A percentile compares a stretch with the other conserved stretches of the same genome.
Evolutionary conservation across 2,888 invertebrate genomes (phyloP).

Genomic region (Drosophila glabriapex): DNA sequence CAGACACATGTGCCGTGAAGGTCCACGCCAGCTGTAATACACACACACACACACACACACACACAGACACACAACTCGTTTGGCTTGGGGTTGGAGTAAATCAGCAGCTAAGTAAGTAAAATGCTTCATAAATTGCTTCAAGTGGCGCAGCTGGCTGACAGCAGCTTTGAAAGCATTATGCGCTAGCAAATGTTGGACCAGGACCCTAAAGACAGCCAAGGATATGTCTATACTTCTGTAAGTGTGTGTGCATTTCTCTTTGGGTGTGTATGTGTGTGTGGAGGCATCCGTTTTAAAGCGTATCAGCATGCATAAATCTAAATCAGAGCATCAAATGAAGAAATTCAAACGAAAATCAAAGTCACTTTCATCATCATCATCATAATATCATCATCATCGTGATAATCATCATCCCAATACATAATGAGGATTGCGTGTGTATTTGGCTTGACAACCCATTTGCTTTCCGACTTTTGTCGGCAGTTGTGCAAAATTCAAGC

Average conservation of each 20-base stretch:
- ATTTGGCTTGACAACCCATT: conserved; percentile 36
- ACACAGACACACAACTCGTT: conserved; percentile 27
- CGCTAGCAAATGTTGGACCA: conserved; percentile 61
- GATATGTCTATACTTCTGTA: conserved; percentile 38
- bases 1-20: conserved; percentile 74
- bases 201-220: conserved; percentile 50
- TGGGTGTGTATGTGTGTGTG: conserved; percentile 21
- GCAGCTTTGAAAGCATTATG: conserved; percentile 66
- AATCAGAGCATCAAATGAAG: conserved; percentile 64
- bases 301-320: conserved; percentile 70
- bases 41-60: conserved; percentile 15
- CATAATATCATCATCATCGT: conserved; percentile 23
- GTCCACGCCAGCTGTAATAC: conserved; percentile 58
- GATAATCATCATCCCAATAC: conserved; percentile 21
- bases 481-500: conserved; percentile 47
- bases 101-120: conserved; percentile 80
- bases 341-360: conserved; percentile 72
- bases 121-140: conserved; percentile 81
- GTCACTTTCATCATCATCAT: conserved; percentile 52
- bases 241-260: conserved; percentile 2
- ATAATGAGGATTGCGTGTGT: conserved; percentile 33
- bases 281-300: conserved; percentile 59
- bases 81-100: conserved; percentile 60
- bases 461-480: conserved; percentile 34
- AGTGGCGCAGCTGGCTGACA: conserved; percentile 75